Base-by-base conservation (phyloP, 2,797 vertebrate species). In the Acipenser oxyrinchus region DNA sequence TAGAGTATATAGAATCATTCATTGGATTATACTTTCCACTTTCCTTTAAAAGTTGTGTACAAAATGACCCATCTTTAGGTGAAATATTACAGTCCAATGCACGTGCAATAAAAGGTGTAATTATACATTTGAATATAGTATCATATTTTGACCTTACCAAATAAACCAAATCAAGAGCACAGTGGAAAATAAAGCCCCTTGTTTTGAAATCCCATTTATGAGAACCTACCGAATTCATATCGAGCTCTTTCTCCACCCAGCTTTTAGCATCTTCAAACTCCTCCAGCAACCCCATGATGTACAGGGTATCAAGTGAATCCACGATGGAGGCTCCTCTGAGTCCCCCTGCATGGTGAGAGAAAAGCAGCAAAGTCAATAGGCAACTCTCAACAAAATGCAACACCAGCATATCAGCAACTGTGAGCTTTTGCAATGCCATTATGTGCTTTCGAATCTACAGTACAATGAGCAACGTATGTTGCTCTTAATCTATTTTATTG, bases 271-370 rank as follows among this genome's bases (percentile, higher is more conserved):
- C 93, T 11, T 93, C 88, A 77, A 95, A 98, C 71, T 99, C 95
- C 11, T 96, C 92, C 76, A 87, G 90, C 66, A 99, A 76, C 66
- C 94, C 94, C 96, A 99, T 99, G 77, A 98, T 92, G 72, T 94
- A 97, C 23, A 99, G 89, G 0, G 96, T 96, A 64, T 99, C 96
- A 64, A 99, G 89, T 15, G 96, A 95, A 68, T 99, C 96, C 0
- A 99, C 88, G 75, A 99, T 88, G 0, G 95, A 94, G 0, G 95
- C 96, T 79, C 96, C 96, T 68, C 88, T 88, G 72, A 99, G 89
- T 51, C 95, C 96, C 69, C 96, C 96, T 99, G 88, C 4, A 78
- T 62, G 58, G 50, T 65, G 60, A 82, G 62, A 82, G 62, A 77
- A 63, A 15, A 50, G 60, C 9, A 9, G 9, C n/a, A 18, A 18